Evolutionary conservation across 2,113 vertebrate genomes (phyloP).

Genomic region (Protobothrops flavoviridis): DNA sequence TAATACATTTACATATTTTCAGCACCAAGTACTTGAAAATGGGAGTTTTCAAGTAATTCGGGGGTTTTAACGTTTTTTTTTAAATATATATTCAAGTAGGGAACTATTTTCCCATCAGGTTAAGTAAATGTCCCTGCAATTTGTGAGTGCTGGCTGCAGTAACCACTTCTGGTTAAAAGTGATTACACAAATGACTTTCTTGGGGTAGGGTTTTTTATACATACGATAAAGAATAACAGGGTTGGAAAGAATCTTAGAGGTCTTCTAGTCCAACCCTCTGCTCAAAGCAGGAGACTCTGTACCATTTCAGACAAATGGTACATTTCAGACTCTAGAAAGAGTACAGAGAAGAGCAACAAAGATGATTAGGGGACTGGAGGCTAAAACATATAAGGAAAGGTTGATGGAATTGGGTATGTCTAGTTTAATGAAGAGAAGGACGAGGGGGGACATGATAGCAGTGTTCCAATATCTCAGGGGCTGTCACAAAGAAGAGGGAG

Average conservation of each 20-base stretch:
- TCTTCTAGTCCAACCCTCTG: not conserved
- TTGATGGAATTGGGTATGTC: too few species aligned
- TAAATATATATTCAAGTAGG: not conserved
- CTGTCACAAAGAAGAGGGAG: too few species aligned
- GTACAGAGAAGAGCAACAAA: too few species aligned
- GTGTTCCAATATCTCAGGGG: too few species aligned
- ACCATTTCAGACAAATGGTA: not conserved
- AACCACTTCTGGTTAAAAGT: not conserved
- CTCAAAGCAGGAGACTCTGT: not conserved
- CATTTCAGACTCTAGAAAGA: too few species aligned
- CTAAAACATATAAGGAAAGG: too few species aligned
- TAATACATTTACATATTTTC: not conserved
- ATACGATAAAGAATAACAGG: not conserved
- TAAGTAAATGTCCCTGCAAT: not conserved
- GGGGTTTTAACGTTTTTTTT: not conserved
- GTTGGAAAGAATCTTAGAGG: not conserved
- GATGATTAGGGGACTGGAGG: too few species aligned
- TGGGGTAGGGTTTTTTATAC: not conserved
- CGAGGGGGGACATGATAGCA: too few species aligned
- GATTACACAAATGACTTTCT: slow-evolving; percentile 4
- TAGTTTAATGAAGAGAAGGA: too few species aligned
- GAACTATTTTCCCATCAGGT: not conserved
- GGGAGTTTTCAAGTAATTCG: not conserved
- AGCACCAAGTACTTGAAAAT: not conserved
- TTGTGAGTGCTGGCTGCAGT: not conserved